phyloP scores from a whole-genome alignment of 2,888 invertebrate genomes.

The Aplocera efformata region DNA sequence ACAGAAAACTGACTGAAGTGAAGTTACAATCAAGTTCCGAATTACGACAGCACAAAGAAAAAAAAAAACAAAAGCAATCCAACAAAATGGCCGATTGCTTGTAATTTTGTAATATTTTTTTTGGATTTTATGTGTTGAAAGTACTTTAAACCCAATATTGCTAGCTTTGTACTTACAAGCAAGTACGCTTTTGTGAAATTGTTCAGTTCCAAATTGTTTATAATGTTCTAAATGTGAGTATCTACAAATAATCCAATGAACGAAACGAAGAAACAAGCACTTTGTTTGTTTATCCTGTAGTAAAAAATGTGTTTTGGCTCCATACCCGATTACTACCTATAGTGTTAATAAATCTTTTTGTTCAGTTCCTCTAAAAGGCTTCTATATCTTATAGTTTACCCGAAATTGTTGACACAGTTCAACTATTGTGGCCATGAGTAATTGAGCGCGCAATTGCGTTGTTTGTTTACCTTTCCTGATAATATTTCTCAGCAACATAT shows the following conservation, averaged over 20 bases:
- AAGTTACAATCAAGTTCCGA: not conserved
- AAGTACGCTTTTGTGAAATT: slow-evolving; percentile 2
- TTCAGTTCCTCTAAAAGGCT: too few species aligned
- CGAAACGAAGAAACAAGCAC: slow-evolving; percentile 27
- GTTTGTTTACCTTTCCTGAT: slow-evolving; percentile 63
- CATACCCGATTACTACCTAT: too few species aligned
- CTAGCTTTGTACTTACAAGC: slow-evolving; percentile 6
- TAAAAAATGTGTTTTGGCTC: not conserved
- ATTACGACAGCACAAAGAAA: slow-evolving; percentile 1
- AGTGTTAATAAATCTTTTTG: too few species aligned
- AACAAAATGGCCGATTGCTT: slow-evolving; percentile 67
- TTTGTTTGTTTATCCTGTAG: slow-evolving; percentile 42
- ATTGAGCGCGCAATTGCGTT: slow-evolving; percentile 67
- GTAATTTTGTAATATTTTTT: slow-evolving; percentile 47
- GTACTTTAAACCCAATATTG: slow-evolving; percentile 37
- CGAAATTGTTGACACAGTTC: slow-evolving; percentile 13
- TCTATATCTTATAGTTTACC: not conserved
- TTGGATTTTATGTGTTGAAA: slow-evolving; percentile 36
- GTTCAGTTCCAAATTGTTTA: slow-evolving; percentile 10
- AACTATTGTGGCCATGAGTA: slow-evolving; percentile 28
- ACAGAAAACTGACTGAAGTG: not conserved
- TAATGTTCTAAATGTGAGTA: slow-evolving; percentile 20
- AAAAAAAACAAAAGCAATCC: slow-evolving; percentile 38
- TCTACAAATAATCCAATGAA: slow-evolving; percentile 20
- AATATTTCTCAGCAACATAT: slow-evolving; percentile 32